Evolutionary conservation across 2,113 vertebrate genomes (phyloP).

Genomic region (Hucho hucho): DNA sequence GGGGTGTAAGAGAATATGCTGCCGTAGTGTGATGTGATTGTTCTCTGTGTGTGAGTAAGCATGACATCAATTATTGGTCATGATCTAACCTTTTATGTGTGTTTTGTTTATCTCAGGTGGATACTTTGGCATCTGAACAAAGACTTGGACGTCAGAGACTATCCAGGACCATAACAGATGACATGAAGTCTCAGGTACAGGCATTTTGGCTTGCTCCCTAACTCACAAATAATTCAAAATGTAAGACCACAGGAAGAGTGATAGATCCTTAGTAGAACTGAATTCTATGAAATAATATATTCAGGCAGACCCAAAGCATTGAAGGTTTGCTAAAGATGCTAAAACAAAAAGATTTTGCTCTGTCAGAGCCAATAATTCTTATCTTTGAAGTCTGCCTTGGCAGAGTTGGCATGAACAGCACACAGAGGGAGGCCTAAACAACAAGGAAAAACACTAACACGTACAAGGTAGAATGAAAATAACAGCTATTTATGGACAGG

Average conservation of each 20-base stretch:
- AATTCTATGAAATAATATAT: no score
- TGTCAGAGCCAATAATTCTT: not conserved
- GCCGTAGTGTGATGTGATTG: not conserved
- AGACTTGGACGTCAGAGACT: constrained; percentile 27
- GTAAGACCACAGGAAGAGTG: no score
- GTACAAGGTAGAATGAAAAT: constrained; percentile 11
- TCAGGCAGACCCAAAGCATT: no score
- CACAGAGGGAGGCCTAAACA: constrained; percentile 5
- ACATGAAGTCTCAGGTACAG: constrained; percentile 78
- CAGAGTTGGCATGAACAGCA: not conserved
- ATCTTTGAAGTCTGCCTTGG: constrained; percentile 12
- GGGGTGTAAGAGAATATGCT: not conserved
- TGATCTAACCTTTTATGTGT: constrained; percentile 1
- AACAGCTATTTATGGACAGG: constrained; percentile 37
- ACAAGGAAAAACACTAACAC: constrained; percentile 5
- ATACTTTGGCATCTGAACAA: constrained; percentile 21
- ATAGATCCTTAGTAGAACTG: no score
- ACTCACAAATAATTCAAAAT: no score
- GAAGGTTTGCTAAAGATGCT: no score
- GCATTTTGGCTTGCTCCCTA: not conserved
- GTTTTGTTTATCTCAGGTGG: constrained; percentile 40
- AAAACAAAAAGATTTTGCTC: not conserved
- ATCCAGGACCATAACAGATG: constrained; percentile 52
- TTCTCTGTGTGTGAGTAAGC: not conserved
- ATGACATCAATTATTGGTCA: not conserved